A percentile compares a stretch with the other conserved stretches of the same genome.
phyloP scores from a whole-genome alignment of 2,113 vertebrate genomes.

The Romanogobio albipinnatus region DNA sequence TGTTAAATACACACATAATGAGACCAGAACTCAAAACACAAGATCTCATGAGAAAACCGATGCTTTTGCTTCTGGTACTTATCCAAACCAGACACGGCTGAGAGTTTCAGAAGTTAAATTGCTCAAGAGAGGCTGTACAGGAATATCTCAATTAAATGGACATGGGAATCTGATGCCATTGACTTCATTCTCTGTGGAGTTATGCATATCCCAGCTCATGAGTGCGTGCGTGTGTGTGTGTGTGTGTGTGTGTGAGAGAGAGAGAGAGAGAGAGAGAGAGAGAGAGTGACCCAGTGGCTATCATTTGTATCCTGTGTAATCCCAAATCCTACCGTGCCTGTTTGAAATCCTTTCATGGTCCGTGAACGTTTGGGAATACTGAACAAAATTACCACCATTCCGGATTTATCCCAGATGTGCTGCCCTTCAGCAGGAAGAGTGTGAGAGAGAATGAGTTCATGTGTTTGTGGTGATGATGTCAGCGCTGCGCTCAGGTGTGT shows the following conservation, averaged over 20 bases:
- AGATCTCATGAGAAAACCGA: not conserved
- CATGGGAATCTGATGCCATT: not conserved
- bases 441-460: constrained; percentile 13
- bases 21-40: not conserved
- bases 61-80: not conserved
- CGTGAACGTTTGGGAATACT: constrained; percentile 62
- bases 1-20: not conserved
- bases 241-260: too few species aligned
- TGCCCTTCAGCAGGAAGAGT: not conserved
- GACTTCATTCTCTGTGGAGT: too few species aligned
- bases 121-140: not conserved
- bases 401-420: not conserved
- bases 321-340: constrained; percentile 75
- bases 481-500: constrained; percentile 10
- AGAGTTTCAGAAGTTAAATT: not conserved
- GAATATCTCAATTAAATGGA: not conserved
- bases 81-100: not conserved
- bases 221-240: not conserved
- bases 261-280: constrained; percentile 27
- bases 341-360: constrained; percentile 67
- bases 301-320: constrained; percentile 78
- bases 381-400: constrained; percentile 49
- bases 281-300: constrained; percentile 62
- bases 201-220: not conserved
- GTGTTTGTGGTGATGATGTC: constrained; percentile 7